Conservation (phyloP, 37 sponge, comb jelly and placozoan genomes). For the Amphimedon queenslandica region DNA sequence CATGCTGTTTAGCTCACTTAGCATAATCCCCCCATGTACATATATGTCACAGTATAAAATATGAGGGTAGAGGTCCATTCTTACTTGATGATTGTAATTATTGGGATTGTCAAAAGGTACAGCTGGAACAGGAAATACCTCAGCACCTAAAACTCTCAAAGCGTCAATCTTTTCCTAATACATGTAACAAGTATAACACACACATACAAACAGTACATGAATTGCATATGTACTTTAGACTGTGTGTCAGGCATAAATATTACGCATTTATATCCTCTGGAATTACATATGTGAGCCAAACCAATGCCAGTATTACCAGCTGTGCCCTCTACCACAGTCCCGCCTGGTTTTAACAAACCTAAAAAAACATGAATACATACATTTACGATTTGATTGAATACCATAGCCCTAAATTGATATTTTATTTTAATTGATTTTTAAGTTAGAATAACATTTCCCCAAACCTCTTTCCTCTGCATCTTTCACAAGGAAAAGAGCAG, state of each 20-base stretch:
- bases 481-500: conserved; percentile 82
- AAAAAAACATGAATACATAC: neutral
- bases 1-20: no score
- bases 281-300: conserved; percentile 77
- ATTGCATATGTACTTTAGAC: conserved; percentile 51
- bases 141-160: conserved; percentile 78
- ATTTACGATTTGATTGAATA: neutral
- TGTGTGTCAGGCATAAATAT: conserved; percentile 94
- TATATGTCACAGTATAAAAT: no score
- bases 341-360: conserved; percentile 67
- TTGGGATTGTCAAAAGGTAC: conserved; percentile 79
- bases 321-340: conserved; percentile 83
- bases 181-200: neutral
- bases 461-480: conserved; percentile 78
- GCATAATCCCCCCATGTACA: no score
- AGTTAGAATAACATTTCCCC: neutral
- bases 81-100: conserved; percentile 85
- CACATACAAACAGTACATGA: neutral
- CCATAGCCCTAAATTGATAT: neutral
- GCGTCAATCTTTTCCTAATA: conserved; percentile 82
- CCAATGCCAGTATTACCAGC: conserved; percentile 94
- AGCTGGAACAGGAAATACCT: conserved; percentile 84
- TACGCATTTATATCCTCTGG: conserved; percentile 88
- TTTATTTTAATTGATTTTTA: neutral
- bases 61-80: no score